These are phyloP conservation scores for Halictus ligatus DNA, from an alignment of 2,888 invertebrate species.

Conservation along the genomic window DNA sequence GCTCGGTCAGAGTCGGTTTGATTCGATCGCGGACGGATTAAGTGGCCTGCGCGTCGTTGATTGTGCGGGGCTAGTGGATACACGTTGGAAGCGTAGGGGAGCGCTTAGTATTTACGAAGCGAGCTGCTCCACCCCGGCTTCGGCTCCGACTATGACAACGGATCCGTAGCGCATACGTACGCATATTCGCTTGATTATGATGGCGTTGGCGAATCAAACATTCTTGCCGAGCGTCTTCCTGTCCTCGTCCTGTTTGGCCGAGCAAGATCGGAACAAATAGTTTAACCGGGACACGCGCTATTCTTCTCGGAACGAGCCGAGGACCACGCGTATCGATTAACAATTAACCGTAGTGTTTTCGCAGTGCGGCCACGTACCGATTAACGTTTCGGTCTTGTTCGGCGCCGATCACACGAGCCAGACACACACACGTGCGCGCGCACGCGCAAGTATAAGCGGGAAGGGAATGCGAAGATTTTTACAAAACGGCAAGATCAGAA, in stretches of 20 bases:
- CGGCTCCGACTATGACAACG: neutral
- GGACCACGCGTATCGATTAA: conserved; percentile 62
- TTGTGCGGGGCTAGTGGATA: conserved; percentile 1
- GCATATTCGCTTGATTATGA: conserved; percentile 69
- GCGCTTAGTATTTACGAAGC: conserved; percentile 45
- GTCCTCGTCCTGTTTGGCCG: conserved; percentile 76
- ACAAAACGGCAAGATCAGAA: neutral
- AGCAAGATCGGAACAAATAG: conserved; percentile 73
- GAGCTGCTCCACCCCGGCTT: conserved; percentile 19
- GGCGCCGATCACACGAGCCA: conserved; percentile 1
- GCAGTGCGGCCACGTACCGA: conserved; percentile 46
- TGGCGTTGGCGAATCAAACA: conserved; percentile 77
- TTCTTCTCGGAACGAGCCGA: conserved; percentile 70
- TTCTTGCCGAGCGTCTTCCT: conserved; percentile 78
- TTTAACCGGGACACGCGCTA: conserved; percentile 73
- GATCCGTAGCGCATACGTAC: conserved; percentile 33
- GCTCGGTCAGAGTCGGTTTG: neutral
- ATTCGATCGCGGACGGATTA: neutral
- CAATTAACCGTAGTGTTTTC: conserved; percentile 55
- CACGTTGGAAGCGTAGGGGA: neutral
- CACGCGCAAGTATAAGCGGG: neutral
- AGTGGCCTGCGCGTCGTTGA: neutral
- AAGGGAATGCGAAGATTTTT: neutral
- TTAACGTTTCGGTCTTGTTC: conserved; percentile 37
- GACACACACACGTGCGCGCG: neutral